Base-by-base conservation (phyloP, 2,113 vertebrate genomes). In the Coryphaenoides rupestris region DNA sequence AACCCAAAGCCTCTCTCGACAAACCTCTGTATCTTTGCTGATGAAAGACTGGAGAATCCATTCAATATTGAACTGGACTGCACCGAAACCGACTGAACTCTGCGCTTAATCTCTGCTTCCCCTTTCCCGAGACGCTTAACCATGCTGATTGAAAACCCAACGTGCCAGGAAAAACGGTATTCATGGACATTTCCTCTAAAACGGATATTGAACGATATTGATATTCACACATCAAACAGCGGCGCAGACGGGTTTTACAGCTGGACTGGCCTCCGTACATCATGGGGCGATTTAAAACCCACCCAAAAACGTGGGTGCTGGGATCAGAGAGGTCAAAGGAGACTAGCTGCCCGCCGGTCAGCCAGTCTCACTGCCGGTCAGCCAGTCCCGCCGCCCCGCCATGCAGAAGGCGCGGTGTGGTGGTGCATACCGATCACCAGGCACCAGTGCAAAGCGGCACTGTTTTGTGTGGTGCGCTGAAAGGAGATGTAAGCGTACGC, bases 111-210 rank as follows among this genome's bases (percentile, higher is more conserved):
- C 49, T 58, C 46, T 50, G 70, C 68, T 69, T 68, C 57, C 63
- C 50, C 23, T 33, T 47, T 59, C 59, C 47, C 17, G 15, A n/a
- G 47, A 50, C 66, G 65, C 46, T 10, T 26, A 66, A 57, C 57
- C n/a, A n/a, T 1, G 24, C 67, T 72, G 71, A 82, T 76, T 76
- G 70, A 50, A 69, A 62, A n/a, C 63, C 22, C 65, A 72, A 49
- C 47, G 54, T 5, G 75, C 81, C 79, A 80, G 74, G 69, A 79
- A 80, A 77, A 45, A 79, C 74, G 40, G 68, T 70, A 73, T 70
- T 81, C 7, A 40, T 13, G 65, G 55, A 77, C 50, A 71, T 72
- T 80, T 72, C 50, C 65, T 60, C 56, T 60, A 19, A 75, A 55
- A 64, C 71, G 76, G 80, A 68, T 62, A 22, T 24, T 73, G 55